Percentiles rank a stretch among this genome's conserved stretches.
Evolutionary conservation across 1,140 invertebrate species (phyloP).

Genomic region (Atta texana): DNA sequence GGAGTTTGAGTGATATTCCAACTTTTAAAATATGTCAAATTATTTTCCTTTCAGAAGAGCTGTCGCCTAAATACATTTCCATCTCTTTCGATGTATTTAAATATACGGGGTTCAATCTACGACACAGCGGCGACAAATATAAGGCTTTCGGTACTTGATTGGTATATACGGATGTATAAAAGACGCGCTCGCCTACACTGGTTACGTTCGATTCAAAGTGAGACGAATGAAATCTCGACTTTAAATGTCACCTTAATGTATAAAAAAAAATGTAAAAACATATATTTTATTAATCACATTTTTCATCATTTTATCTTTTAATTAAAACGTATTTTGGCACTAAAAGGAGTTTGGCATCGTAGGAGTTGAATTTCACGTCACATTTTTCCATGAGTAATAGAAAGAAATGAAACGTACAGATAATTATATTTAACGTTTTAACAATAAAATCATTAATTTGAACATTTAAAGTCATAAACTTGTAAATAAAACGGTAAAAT

Average conservation of each 20-base stretch:
- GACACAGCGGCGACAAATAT: slow-evolving; percentile 69
- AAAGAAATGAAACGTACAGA: no score
- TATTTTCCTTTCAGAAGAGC: slow-evolving; percentile 80
- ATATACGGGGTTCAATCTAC: slow-evolving; percentile 72
- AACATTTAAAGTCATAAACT: no score
- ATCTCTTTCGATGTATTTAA: slow-evolving; percentile 79
- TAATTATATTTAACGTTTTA: no score
- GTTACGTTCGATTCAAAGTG: slow-evolving; percentile 25
- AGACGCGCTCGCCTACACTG: slow-evolving; percentile 5
- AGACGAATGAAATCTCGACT: not conserved
- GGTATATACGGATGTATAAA: slow-evolving; percentile 45
- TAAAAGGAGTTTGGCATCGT: no score
- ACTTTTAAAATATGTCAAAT: slow-evolving; percentile 85
- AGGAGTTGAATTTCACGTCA: no score
- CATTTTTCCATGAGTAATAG: no score
- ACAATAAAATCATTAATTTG: no score
- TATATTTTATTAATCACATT: not conserved
- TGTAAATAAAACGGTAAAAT: no score
- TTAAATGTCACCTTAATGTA: not conserved
- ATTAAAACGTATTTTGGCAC: not conserved
- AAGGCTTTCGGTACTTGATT: slow-evolving; percentile 50
- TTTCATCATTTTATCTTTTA: not conserved
- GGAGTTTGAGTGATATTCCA: slow-evolving; percentile 82
- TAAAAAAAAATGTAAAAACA: not conserved
- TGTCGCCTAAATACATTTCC: slow-evolving; percentile 80